Conservation (phyloP, 2,797 vertebrate genomes). For the Megaceryle alcyon region DNA sequence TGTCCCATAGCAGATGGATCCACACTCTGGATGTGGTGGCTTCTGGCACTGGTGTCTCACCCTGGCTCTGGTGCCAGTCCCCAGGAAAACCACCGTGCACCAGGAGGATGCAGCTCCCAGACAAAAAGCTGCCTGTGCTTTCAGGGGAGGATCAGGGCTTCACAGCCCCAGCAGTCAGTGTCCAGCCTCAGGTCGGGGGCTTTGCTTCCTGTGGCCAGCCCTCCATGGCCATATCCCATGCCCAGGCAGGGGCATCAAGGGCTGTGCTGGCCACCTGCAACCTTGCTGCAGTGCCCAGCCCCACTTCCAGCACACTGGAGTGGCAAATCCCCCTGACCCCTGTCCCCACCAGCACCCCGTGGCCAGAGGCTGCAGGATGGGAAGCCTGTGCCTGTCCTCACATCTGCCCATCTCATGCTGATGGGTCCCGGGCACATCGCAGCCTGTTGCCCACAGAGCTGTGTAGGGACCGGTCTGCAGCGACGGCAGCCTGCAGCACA, state of each 20-base stretch:
- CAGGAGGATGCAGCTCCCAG: fast-evolving
- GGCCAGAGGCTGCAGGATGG: neutral
- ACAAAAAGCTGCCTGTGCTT: neutral
- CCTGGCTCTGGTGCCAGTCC: neutral
- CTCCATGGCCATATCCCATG: neutral
- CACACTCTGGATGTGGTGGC: fast-evolving
- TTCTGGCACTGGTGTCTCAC: neutral
- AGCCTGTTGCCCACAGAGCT: fast-evolving
- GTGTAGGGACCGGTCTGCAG: fast-evolving
- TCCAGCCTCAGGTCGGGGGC: neutral
- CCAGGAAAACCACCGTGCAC: fast-evolving
- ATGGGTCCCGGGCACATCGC: fast-evolving
- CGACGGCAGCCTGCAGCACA: fast-evolving
- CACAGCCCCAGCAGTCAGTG: neutral
- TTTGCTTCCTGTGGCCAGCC: neutral
- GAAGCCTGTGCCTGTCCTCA: fast-evolving
- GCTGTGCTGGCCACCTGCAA: fast-evolving
- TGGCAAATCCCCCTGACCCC: neutral
- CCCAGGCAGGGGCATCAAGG: neutral
- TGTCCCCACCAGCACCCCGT: fast-evolving
- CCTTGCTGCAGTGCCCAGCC: neutral
- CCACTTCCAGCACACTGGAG: neutral
- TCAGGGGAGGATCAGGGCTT: neutral
- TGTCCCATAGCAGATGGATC: neutral
- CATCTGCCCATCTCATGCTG: fast-evolving